Percentiles rank a stretch among this genome's conserved stretches.
These are phyloP conservation scores for Lytechinus variegatus DNA, from an alignment of 35 echinoderm and acorn worm genomes.

Conservation along the genomic window DNA sequence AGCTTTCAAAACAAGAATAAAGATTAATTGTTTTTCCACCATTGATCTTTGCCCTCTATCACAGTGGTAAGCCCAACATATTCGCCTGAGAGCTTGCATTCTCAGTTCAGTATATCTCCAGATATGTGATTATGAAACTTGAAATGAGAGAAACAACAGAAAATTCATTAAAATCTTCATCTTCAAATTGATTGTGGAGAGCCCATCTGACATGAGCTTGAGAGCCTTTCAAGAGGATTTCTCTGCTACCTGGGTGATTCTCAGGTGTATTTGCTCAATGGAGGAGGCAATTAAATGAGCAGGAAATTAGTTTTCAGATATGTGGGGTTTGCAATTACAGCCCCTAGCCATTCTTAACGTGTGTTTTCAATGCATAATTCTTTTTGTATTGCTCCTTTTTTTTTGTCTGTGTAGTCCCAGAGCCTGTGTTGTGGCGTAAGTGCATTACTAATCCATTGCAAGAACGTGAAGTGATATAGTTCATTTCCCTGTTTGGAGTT, in stretches of 20 bases:
- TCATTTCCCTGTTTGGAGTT: neutral
- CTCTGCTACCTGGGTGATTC: neutral
- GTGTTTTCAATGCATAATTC: neutral
- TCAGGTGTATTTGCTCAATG: constrained; percentile 1
- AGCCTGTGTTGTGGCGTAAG: neutral
- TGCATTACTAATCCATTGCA: neutral
- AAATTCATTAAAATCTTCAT: neutral
- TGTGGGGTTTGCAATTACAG: constrained; percentile 17
- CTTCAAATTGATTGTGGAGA: neutral
- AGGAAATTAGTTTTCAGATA: constrained; percentile 41
- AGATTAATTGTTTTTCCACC: neutral
- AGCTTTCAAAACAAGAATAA: neutral
- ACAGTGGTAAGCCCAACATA: neutral
- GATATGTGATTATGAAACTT: neutral
- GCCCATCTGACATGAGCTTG: neutral
- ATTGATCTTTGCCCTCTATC: neutral
- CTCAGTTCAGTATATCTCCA: neutral
- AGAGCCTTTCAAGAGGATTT: neutral
- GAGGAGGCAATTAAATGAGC: constrained; percentile 22
- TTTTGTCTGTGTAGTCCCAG: neutral
- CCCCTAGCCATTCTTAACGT: neutral
- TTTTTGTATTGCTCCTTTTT: neutral
- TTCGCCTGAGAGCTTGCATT: neutral
- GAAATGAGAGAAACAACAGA: neutral
- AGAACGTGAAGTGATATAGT: neutral